These are phyloP conservation scores for Poecile atricapillus DNA, from an alignment of 2,113 vertebrate genomes.

Conservation along the genomic window DNA sequence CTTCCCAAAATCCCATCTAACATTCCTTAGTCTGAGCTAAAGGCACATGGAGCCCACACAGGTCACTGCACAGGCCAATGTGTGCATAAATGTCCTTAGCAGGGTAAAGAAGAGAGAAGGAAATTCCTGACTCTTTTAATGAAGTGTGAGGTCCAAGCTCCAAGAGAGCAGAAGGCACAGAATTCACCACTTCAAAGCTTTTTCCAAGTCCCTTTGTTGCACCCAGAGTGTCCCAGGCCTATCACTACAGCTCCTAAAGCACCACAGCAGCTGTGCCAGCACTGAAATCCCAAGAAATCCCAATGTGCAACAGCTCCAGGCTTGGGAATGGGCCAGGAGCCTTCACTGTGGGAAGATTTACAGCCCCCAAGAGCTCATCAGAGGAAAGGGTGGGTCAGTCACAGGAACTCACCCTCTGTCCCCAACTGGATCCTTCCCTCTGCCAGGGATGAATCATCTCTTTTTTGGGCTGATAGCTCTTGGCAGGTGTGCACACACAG, in stretches of 20 bases:
- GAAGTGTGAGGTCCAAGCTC: background rate
- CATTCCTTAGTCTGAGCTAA: background rate
- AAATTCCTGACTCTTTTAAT: background rate
- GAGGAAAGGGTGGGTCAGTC: background rate
- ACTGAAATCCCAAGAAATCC: background rate
- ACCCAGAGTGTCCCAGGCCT: background rate
- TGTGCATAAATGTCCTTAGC: fast-evolving
- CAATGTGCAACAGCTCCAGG: background rate
- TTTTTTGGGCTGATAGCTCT: background rate
- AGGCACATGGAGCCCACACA: background rate
- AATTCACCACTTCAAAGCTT: background rate
- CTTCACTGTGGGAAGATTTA: background rate
- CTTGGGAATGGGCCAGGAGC: background rate
- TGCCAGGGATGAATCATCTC: background rate
- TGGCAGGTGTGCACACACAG: background rate
- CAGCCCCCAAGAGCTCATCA: background rate
- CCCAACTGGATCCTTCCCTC: background rate
- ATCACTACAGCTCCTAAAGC: background rate
- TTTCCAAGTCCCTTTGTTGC: background rate
- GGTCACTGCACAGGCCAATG: fast-evolving
- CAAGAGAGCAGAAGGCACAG: background rate
- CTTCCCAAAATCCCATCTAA: background rate
- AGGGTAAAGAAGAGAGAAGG: background rate
- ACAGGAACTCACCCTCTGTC: background rate
- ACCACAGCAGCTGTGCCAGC: background rate